Conservation (phyloP, 2,888 invertebrate species). For the Plagodis dolabraria region DNA sequence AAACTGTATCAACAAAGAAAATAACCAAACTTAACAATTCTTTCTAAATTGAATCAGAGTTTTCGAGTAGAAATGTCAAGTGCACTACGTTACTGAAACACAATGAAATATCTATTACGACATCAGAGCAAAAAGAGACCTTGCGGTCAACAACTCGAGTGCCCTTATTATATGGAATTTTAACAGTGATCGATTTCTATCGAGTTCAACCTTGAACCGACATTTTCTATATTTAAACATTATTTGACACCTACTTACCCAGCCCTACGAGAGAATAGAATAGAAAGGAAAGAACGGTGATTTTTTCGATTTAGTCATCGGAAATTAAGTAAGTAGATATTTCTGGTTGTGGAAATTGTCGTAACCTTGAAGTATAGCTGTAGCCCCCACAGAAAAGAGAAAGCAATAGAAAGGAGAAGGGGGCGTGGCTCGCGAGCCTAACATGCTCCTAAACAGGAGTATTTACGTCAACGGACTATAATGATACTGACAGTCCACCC, state of each 20-base stretch:
- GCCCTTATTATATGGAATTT: slow-evolving; percentile 72
- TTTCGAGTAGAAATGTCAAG: slow-evolving; percentile 26
- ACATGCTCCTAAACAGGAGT: too few species aligned
- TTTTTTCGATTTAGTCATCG: slow-evolving; percentile 15
- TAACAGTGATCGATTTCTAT: slow-evolving; percentile 69
- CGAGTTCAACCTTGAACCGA: slow-evolving; percentile 55
- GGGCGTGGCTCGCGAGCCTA: too few species aligned
- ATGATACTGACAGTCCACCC: too few species aligned
- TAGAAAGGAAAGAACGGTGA: slow-evolving; percentile 31
- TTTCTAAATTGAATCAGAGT: not conserved
- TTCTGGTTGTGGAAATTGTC: slow-evolving; percentile 22
- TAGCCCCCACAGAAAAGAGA: too few species aligned
- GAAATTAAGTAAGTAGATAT: slow-evolving; percentile 14
- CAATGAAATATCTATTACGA: slow-evolving; percentile 56
- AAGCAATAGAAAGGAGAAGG: too few species aligned
- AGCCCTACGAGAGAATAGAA: slow-evolving; percentile 26
- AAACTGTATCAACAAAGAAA: too few species aligned
- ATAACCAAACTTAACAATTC: too few species aligned
- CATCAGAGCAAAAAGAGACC: slow-evolving; percentile 69
- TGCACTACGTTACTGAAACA: slow-evolving; percentile 47
- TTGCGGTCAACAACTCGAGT: slow-evolving; percentile 58
- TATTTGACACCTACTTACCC: slow-evolving; percentile 21
- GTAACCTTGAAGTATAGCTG: slow-evolving; percentile 14
- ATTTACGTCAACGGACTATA: too few species aligned
- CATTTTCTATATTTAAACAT: slow-evolving; percentile 33